Conservation (phyloP, 1,140 invertebrate species). For the Aphelinus certus region DNA sequence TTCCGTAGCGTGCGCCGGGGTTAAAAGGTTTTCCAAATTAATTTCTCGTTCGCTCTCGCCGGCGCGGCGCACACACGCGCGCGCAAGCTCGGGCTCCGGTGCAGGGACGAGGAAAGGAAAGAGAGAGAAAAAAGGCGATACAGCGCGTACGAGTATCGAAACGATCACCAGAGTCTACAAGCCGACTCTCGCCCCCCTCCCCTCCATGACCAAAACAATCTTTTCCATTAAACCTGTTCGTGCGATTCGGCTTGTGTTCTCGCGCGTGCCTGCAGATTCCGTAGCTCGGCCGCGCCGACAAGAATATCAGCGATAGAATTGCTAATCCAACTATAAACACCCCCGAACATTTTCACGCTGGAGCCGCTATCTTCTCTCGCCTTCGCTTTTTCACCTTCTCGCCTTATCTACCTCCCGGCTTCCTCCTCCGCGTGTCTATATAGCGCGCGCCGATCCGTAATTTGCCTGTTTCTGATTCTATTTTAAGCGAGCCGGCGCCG, state of each 20-base stretch:
- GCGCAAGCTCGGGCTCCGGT: not conserved
- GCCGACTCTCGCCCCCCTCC: not conserved
- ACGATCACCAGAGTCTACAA: too few relatives aligned
- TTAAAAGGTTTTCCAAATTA: constrained; percentile 49
- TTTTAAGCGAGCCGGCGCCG: constrained; percentile 19
- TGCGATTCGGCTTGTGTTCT: constrained; percentile 36
- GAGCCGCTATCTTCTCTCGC: constrained; percentile 2
- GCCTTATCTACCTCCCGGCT: constrained; percentile 17
- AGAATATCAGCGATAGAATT: constrained; percentile 57
- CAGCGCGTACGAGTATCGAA: constrained; percentile 48
- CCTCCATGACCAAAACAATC: constrained; percentile 50
- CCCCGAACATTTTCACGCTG: constrained; percentile 30
- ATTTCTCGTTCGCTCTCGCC: constrained; percentile 41
- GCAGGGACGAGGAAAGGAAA: constrained; percentile 7
- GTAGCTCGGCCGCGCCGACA: constrained; percentile 35
- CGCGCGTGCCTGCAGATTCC: constrained; percentile 43
- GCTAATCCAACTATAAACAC: constrained; percentile 58
- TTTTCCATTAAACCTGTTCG: constrained; percentile 47
- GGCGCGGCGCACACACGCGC: not conserved
- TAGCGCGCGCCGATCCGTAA: constrained; percentile 40
- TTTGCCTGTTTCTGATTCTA: constrained; percentile 25
- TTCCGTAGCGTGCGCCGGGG: constrained; percentile 2
- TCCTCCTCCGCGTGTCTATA: constrained; percentile 18
- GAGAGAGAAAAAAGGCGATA: constrained; percentile 41
- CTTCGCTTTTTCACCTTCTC: constrained; percentile 23